Evolutionary conservation across 2,113 vertebrate species (phyloP).

Genomic region (Tonatia bakeri): DNA sequence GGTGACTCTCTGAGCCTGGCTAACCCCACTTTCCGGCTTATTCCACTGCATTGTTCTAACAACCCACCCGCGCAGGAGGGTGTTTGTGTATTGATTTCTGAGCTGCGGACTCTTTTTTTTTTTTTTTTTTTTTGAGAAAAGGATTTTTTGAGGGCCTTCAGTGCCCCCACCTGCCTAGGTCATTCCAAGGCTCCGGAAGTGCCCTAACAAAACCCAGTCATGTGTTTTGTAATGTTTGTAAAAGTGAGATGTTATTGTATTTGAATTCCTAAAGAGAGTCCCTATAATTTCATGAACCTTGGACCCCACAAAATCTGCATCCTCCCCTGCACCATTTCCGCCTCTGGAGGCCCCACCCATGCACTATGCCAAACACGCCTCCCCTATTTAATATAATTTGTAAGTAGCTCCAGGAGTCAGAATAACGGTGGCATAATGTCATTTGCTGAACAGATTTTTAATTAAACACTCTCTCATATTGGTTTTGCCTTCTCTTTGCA

Average conservation of each 20-base stretch:
- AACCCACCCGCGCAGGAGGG: no score
- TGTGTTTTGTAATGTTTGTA: background rate
- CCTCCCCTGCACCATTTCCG: background rate
- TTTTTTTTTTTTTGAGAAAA: background rate
- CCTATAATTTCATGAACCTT: background rate
- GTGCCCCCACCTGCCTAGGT: background rate
- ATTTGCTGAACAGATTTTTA: conserved; percentile 44
- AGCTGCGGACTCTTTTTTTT: background rate
- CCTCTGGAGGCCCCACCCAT: background rate
- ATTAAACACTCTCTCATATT: conserved; percentile 38
- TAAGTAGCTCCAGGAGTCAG: conserved; percentile 19
- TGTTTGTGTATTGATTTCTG: background rate
- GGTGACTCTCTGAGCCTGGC: background rate
- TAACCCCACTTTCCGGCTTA: background rate
- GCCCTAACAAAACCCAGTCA: background rate
- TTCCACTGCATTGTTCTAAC: background rate
- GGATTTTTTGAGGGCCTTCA: background rate
- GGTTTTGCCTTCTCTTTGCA: background rate
- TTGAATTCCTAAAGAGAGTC: background rate
- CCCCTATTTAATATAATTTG: background rate
- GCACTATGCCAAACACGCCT: background rate
- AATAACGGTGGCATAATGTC: background rate
- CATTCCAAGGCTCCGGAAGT: background rate
- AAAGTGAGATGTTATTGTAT: background rate
- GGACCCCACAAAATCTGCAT: background rate